Percentiles rank a stretch among this genome's conserved stretches.
Conservation (phyloP, 2,888 invertebrate species). For the Frankliniella fusca region DNA sequence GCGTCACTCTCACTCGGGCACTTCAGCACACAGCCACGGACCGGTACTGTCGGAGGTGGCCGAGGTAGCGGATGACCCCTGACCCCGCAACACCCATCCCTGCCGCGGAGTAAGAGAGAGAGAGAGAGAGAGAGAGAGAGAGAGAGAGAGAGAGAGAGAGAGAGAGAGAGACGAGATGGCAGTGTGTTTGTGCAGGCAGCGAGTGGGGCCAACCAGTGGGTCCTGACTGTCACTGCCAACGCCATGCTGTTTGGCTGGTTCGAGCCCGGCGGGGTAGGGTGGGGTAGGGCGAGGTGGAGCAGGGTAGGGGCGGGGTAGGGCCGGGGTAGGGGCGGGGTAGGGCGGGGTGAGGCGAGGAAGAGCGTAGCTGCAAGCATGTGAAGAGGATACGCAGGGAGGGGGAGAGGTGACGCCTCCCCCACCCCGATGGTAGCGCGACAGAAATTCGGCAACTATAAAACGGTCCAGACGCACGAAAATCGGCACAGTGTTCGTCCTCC, state of each 20-base stretch:
- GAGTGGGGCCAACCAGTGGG: neutral
- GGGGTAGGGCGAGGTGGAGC: neutral
- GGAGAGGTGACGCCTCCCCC: neutral
- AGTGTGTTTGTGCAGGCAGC: too few relatives aligned
- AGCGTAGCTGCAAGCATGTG: too few relatives aligned
- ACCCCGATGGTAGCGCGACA: neutral
- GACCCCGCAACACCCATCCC: neutral
- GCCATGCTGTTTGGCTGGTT: neutral
- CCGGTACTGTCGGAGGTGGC: neutral
- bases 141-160: too few relatives aligned
- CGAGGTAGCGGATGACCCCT: neutral
- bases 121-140: too few relatives aligned
- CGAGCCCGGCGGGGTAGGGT: neutral
- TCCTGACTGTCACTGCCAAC: constrained; percentile 5
- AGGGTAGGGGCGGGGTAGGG: neutral
- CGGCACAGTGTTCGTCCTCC: neutral
- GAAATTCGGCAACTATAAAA: constrained; percentile 19
- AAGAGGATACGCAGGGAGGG: neutral
- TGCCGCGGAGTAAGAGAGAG: too few relatives aligned
- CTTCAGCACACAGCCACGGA: neutral
- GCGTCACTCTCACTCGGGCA: too few relatives aligned
- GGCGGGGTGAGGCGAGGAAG: too few relatives aligned
- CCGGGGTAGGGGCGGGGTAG: neutral
- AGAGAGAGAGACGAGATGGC: too few relatives aligned
- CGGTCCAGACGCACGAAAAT: neutral